Percentiles rank a stretch among this genome's conserved stretches.
Evolutionary conservation across 2,888 invertebrate species (phyloP).

Genomic region (Eurytoma californica): DNA sequence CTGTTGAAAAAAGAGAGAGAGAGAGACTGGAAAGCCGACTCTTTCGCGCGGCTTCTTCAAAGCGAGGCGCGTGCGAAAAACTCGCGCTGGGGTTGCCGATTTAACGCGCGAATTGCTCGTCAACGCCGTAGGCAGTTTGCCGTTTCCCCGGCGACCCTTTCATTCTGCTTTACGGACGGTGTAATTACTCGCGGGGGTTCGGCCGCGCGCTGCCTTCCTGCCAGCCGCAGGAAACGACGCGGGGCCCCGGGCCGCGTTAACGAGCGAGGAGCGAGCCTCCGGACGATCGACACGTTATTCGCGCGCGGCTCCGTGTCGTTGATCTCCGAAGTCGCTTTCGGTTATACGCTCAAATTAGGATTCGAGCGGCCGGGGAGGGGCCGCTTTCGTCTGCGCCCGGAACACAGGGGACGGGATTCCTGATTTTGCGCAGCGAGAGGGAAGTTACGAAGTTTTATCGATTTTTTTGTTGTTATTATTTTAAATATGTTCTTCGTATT

Average conservation of each 20-base stretch:
- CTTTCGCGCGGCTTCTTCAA: neutral
- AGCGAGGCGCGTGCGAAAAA: neutral
- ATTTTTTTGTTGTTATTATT: too few relatives aligned
- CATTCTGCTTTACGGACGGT: constrained; percentile 32
- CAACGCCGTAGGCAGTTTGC: constrained; percentile 5
- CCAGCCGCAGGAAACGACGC: constrained; percentile 17
- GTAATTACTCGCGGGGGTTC: constrained; percentile 29
- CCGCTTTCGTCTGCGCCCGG: too few relatives aligned
- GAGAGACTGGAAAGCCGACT: too few relatives aligned
- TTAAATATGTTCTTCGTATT: too few relatives aligned
- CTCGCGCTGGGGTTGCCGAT: constrained; percentile 17
- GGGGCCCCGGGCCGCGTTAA: neutral
- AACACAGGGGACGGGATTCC: too few relatives aligned
- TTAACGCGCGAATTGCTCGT: constrained; percentile 34
- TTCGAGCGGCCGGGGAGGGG: too few relatives aligned
- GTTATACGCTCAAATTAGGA: too few relatives aligned
- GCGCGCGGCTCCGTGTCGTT: neutral
- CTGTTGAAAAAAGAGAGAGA: too few relatives aligned
- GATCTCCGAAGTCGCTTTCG: neutral
- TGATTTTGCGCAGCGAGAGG: too few relatives aligned
- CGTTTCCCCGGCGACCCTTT: constrained; percentile 16
- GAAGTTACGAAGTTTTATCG: too few relatives aligned
- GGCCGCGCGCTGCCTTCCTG: neutral
- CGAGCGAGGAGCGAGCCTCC: neutral
- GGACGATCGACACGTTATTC: constrained; percentile 2